Evolutionary conservation across 2,797 vertebrate genomes (phyloP).

Genomic region (Lagocephalus sceleratus): DNA sequence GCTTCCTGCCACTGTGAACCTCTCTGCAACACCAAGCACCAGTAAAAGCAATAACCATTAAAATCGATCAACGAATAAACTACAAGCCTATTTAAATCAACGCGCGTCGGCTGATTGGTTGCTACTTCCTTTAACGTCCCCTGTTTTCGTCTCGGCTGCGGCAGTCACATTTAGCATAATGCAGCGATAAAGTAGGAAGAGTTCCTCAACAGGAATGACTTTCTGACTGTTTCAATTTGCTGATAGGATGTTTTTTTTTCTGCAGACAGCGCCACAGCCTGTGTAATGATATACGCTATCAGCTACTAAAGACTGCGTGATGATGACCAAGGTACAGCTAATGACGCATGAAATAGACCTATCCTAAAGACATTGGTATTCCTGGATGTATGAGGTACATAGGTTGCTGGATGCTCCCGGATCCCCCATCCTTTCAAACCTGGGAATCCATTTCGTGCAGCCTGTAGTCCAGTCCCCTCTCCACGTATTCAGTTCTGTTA

Average conservation of each 20-base stretch:
- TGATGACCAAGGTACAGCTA: not conserved
- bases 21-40: not conserved
- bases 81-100: not conserved
- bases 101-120: not conserved
- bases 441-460: conserved; percentile 83
- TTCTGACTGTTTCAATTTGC: conserved; percentile 1
- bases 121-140: not conserved
- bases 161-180: not conserved
- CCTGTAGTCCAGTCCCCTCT: conserved; percentile 76
- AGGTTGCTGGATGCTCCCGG: not conserved
- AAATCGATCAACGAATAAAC: not conserved
- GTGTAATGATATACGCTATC: not conserved
- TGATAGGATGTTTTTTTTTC: not conserved
- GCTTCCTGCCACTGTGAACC: not conserved
- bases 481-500: conserved; percentile 81
- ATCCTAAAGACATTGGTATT: not conserved
- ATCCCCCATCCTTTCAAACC: conserved; percentile 52
- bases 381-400: not conserved
- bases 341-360: conserved; percentile 12
- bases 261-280: not conserved
- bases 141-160: no score
- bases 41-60: not conserved
- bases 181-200: not conserved
- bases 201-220: not conserved
- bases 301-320: no score